A percentile compares a stretch with the other conserved stretches of the same genome.
Conservation (phyloP, 2,888 invertebrate species). For the Tanypteryx hageni region DNA sequence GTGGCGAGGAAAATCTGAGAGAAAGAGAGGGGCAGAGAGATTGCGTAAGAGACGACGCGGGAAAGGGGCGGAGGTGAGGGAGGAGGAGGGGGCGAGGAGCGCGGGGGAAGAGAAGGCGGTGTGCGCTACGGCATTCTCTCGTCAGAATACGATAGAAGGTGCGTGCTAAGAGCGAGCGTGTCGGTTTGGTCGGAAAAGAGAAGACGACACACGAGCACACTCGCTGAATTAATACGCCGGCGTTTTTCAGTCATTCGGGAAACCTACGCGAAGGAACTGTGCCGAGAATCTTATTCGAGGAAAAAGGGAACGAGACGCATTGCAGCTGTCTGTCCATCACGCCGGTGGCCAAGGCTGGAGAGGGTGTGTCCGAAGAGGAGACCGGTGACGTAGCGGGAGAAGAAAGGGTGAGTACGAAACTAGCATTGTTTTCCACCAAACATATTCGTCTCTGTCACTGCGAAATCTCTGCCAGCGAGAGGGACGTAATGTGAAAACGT, state of each 20-base stretch:
- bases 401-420: background rate
- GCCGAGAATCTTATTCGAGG: no score
- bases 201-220: background rate
- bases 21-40: background rate
- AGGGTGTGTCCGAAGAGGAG: background rate
- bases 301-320: background rate
- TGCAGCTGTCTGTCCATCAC: background rate
- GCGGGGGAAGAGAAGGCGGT: background rate
- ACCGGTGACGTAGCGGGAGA: background rate
- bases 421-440: constrained; percentile 6
- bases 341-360: background rate
- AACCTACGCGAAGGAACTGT: no score
- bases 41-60: background rate
- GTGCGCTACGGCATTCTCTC: background rate
- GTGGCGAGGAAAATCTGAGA: background rate
- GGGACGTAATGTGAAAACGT: background rate
- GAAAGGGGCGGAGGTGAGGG: background rate
- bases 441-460: background rate
- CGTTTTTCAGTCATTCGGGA: background rate
- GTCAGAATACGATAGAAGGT: constrained; percentile 48
- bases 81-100: background rate
- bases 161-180: constrained; percentile 14
- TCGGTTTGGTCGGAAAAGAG: background rate
- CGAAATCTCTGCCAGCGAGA: background rate
- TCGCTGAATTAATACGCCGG: background rate